phyloP scores from a whole-genome alignment of 2,797 vertebrate genomes.

The Macropodus opercularis region DNA sequence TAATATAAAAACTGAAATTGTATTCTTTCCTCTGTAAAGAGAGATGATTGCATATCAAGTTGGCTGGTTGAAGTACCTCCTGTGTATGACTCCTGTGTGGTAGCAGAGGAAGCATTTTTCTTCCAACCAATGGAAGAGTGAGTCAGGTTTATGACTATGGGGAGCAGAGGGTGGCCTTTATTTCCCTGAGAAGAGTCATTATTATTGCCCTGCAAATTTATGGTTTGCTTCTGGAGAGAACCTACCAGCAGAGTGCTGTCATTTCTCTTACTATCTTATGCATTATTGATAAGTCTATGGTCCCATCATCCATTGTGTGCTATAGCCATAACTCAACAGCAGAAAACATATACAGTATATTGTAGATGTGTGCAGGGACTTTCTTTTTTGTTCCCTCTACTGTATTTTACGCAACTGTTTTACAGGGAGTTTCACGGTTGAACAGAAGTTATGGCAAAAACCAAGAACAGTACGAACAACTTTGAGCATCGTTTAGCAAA shows the following conservation, averaged over 20 bases:
- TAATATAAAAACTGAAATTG: conserved; percentile 76
- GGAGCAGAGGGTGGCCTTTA: conserved; percentile 82
- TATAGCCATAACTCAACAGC: conserved; percentile 68
- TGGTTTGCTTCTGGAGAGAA: conserved; percentile 79
- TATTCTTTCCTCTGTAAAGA: conserved; percentile 78
- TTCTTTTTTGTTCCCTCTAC: conserved; percentile 47
- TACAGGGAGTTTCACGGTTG: conserved; percentile 40
- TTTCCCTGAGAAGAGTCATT: conserved; percentile 83
- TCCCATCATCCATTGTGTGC: conserved; percentile 76
- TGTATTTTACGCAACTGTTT: conserved; percentile 52
- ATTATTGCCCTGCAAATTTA: conserved; percentile 83
- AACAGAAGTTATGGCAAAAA: conserved; percentile 37
- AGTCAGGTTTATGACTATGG: conserved; percentile 82
- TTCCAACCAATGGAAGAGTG: conserved; percentile 79
- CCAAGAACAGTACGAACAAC: conserved; percentile 7
- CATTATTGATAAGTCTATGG: conserved; percentile 82
- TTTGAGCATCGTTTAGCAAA: conserved; percentile 22
- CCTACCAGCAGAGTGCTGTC: conserved; percentile 79
- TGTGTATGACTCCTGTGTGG: conserved; percentile 77
- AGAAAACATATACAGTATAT: conserved; percentile 63
- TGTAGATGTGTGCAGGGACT: conserved; percentile 43
- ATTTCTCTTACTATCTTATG: conserved; percentile 81
- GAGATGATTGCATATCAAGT: conserved; percentile 80
- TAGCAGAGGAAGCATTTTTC: conserved; percentile 78
- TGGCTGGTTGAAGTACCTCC: conserved; percentile 76